Conservation (phyloP, 2,888 invertebrate genomes). For the Erannis defoliaria region DNA sequence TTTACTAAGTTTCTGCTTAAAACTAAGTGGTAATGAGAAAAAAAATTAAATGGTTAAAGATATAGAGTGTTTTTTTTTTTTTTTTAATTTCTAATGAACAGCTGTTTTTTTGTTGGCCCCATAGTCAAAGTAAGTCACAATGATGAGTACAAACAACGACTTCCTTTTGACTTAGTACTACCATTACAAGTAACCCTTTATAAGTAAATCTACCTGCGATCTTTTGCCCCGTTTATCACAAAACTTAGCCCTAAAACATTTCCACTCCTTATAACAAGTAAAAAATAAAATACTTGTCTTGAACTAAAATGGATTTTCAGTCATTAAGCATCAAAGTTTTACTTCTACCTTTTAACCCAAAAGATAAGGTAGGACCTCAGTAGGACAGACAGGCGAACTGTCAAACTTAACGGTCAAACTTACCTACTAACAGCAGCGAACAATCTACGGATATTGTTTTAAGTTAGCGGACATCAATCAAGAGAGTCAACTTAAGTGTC, state of each 20-base stretch:
- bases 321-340: constrained; percentile 23
- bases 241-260: not conserved
- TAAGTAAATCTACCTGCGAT: not conserved
- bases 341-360: constrained; percentile 19
- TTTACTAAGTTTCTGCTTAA: constrained; percentile 18
- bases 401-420: constrained; percentile 19
- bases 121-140: no score
- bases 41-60: no score
- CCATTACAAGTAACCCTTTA: no score
- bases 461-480: constrained; percentile 45
- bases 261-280: not conserved
- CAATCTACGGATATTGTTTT: constrained; percentile 39
- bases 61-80: no score
- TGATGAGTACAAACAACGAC: no score
- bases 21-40: constrained; percentile 7
- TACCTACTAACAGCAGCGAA: constrained; percentile 20
- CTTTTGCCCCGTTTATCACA: not conserved
- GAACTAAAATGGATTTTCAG: constrained; percentile 20
- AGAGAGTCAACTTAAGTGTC: constrained; percentile 34
- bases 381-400: constrained; percentile 25
- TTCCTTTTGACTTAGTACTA: no score
- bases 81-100: no score
- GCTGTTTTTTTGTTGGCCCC: no score
- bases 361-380: constrained; percentile 28
- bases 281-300: constrained; percentile 11